Evolutionary conservation across 2,797 vertebrate species (phyloP), one percentile per base, ranked within the genome.

Genomic region (Gallinago nigripennis): DNA sequence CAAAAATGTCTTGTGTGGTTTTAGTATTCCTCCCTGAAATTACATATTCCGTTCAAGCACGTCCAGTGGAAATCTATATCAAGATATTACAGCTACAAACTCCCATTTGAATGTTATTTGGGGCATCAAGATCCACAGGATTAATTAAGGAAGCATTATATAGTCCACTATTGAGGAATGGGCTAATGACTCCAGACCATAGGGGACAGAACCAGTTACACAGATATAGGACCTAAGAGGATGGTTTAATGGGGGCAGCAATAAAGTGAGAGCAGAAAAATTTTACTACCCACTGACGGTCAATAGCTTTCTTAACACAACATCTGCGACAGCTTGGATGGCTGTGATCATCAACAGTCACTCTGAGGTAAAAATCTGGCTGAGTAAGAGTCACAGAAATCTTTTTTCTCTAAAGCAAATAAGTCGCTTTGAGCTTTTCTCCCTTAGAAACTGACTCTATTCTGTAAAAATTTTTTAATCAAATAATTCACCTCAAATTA

Each of bases 221-320:
- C 82, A 95, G 95, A 97, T 95, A 97, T 88, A 10, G 95, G 92
- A 78, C 94, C 94, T 96, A 82, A 95, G 96, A 96, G 95, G 86
- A 90, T 92, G 83, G 23, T 94, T 94, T 96, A 96, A 96, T 95
- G 87, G 95, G 75, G 76, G 31, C 81, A 96, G 87, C 88, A 97
- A 97, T 97, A 97, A 97, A 97, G 63, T 76, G 86, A 89, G 85
- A 94, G 64, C 79, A 95, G 93, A 82, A 94, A 85, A 92, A 91
- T 94, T 96, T 96, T 94, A 95, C 89, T 95, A 86, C 82, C 90
- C 93, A 87, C 88, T 85, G 86, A 71, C 2, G 93, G 91, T 96
- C 96, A 96, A 97, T 95, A 96, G 75, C 79, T 95, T 96, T 71
- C 81, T 90, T 96, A 94, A 84, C 76, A 73, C 92, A 96, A 91